These are phyloP conservation scores for Echinometra lucunter DNA, from an alignment of 53 echinoderm and acorn worm species.

Conservation along the genomic window DNA sequence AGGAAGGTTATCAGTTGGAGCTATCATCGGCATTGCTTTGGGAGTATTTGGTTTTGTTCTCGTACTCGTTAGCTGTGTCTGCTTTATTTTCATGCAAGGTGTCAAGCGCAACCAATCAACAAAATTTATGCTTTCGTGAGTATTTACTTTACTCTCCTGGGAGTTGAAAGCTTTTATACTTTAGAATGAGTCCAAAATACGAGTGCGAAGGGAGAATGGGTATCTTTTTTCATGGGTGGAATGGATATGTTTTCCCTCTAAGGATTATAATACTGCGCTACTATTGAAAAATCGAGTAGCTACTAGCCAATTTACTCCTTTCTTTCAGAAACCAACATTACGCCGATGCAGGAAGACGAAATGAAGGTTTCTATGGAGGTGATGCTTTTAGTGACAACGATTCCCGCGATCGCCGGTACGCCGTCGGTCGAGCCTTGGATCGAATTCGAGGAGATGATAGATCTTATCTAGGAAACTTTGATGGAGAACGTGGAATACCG, in stretches of 20 bases:
- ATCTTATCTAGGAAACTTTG: not conserved
- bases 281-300: no score
- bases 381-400: not conserved
- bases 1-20: not conserved
- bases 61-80: not conserved
- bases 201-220: no score
- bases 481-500: not conserved
- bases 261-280: no score
- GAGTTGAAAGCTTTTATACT: no score
- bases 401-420: not conserved
- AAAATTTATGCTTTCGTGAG: not conserved
- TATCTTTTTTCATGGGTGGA: no score
- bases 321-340: not conserved
- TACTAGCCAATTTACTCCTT: not conserved
- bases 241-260: not conserved
- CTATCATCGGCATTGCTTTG: not conserved
- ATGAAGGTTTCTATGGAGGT: not conserved
- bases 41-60: constrained; percentile 26
- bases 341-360: not conserved
- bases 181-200: no score
- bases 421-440: constrained; percentile 1
- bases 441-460: not conserved
- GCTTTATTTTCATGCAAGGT: not conserved
- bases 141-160: no score
- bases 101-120: not conserved